Evolutionary conservation across 2,113 vertebrate species (phyloP).

Genomic region (Bos javanicus): DNA sequence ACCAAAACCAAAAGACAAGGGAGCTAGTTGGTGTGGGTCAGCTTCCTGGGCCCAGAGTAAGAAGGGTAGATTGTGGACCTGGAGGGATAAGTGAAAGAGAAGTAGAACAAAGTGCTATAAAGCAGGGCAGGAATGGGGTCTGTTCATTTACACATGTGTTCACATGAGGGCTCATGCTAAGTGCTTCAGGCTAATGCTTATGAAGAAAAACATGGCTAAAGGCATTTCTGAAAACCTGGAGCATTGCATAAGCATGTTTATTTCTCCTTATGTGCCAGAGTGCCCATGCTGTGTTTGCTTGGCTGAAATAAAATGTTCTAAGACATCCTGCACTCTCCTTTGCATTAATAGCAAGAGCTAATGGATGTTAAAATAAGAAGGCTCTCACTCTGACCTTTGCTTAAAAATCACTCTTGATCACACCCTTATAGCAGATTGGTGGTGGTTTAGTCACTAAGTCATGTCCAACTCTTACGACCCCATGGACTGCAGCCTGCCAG

Average conservation of each 20-base stretch:
- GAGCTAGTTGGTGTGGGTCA: neutral
- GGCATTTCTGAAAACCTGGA: constrained; percentile 18
- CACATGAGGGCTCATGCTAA: neutral
- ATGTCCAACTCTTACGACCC: neutral
- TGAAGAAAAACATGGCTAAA: neutral
- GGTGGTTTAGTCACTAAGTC: neutral
- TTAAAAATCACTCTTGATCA: constrained; percentile 26
- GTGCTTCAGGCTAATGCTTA: neutral
- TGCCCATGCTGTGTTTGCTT: constrained; percentile 22
- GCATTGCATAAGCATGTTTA: constrained; percentile 23
- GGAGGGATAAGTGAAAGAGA: neutral
- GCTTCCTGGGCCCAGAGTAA: neutral
- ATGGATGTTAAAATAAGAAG: constrained; percentile 12
- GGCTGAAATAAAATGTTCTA: constrained; percentile 41
- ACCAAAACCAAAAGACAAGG: neutral
- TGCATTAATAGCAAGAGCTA: constrained; percentile 32
- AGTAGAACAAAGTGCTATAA: rapidly evolving
- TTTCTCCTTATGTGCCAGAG: constrained; percentile 23
- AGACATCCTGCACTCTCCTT: neutral
- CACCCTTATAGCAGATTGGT: neutral
- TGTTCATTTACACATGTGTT: neutral
- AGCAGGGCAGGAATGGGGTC: neutral
- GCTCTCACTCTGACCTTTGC: neutral
- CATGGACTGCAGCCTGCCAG: neutral
- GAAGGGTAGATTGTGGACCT: neutral